A percentile compares a stretch with the other conserved stretches of the same genome.
Conservation (phyloP, 2,888 invertebrate genomes). For the Lysandra bellargus region DNA sequence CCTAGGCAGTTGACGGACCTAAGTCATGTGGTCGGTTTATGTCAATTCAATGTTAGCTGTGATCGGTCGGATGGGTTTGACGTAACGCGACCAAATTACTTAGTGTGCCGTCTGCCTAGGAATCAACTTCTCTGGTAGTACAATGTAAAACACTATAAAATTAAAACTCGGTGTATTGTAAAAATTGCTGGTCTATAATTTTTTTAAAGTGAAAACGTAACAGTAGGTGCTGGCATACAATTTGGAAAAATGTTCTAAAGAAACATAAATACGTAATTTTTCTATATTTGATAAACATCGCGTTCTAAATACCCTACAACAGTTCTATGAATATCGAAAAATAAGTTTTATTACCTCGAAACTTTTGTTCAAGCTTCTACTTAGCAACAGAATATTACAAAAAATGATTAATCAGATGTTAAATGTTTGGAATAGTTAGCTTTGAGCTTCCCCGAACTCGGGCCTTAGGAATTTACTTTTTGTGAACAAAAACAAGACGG, state of each 20-base stretch:
- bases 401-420: slow-evolving; percentile 3
- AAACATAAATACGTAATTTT: neutral
- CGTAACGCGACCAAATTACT: no score
- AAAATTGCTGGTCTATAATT: no score
- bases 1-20: no score
- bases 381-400: neutral
- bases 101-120: no score
- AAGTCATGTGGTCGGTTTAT: no score
- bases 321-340: neutral
- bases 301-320: neutral
- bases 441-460: slow-evolving; percentile 3
- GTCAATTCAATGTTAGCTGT: no score
- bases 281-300: neutral
- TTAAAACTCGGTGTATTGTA: no score
- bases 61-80: no score
- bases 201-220: no score
- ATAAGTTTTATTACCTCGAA: neutral
- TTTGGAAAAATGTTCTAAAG: neutral
- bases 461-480: slow-evolving; percentile 2
- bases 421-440: slow-evolving; percentile 6
- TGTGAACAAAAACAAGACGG: neutral
- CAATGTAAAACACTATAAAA: no score
- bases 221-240: no score
- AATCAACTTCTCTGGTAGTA: no score
- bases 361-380: neutral